Conservation (phyloP, 2,113 vertebrate genomes). For the Psammodynastes pulverulentus region DNA sequence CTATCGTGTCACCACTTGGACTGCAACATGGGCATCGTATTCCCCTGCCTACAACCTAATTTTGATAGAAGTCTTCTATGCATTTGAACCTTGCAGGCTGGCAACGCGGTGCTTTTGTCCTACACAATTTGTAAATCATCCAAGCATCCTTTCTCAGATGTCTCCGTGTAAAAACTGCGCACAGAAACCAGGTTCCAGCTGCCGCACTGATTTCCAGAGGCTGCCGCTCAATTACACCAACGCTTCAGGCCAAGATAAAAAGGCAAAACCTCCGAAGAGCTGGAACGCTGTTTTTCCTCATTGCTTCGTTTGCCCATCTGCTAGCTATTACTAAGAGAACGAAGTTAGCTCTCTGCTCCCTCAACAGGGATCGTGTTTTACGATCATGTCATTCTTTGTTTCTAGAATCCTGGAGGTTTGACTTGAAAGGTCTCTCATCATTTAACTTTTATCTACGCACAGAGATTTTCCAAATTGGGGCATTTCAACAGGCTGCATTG, state of each 20-base stretch:
- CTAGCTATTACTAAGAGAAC: not conserved
- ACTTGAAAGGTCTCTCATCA: not conserved
- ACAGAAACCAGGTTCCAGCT: not conserved
- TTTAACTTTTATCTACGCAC: not conserved
- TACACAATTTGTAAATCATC: not conserved
- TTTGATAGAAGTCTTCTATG: not conserved
- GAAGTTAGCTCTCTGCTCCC: not conserved
- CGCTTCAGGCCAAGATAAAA: not conserved
- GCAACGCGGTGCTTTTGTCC: not conserved
- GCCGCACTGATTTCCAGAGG: not conserved
- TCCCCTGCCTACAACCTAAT: not conserved
- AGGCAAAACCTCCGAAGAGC: not conserved
- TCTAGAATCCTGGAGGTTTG: not conserved
- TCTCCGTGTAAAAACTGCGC: not conserved
- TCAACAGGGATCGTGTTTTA: not conserved
- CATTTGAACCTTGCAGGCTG: not conserved
- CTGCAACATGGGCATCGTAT: not conserved
- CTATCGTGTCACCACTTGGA: not conserved
- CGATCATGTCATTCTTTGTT: not conserved
- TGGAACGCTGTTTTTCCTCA: not conserved
- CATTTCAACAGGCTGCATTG: not conserved
- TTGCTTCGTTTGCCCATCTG: not conserved
- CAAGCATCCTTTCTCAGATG: not conserved
- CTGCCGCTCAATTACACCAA: not conserved
- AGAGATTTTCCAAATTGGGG: not conserved